phyloP scores from a whole-genome alignment of 2,797 vertebrate species.

The Neomorphus geoffroyi region DNA sequence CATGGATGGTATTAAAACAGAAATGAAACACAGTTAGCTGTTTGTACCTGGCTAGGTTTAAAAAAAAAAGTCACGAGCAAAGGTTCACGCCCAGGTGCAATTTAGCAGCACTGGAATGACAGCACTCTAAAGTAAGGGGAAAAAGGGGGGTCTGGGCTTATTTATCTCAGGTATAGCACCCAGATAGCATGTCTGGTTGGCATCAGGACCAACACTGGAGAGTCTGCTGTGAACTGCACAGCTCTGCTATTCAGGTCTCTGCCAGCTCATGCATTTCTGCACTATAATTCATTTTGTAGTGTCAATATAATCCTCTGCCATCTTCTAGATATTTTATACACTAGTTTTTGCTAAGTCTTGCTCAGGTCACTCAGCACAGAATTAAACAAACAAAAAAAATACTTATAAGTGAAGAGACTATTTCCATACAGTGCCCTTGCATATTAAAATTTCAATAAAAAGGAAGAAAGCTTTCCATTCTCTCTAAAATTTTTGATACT shows the following conservation, averaged over 20 bases:
- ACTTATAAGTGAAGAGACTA: neutral
- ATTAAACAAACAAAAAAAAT: neutral
- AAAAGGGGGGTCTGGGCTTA: neutral
- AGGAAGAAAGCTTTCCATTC: neutral
- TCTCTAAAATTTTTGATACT: neutral
- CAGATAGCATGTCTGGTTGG: neutral
- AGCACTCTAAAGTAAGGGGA: neutral
- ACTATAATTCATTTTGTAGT: neutral
- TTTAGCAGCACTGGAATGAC: neutral
- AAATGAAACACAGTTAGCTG: neutral
- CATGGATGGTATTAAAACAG: neutral
- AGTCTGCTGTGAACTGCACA: neutral
- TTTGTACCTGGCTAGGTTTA: neutral
- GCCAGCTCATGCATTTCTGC: neutral
- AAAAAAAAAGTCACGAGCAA: neutral
- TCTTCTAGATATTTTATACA: neutral
- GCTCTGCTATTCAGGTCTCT: neutral
- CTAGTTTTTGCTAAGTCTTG: neutral
- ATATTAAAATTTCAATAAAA: slow-evolving; percentile 6
- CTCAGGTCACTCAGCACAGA: neutral
- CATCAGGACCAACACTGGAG: neutral
- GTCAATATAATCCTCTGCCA: neutral
- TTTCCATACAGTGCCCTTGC: neutral
- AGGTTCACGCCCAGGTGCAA: neutral
- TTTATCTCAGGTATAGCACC: neutral